These are phyloP conservation scores for Montipora capricornis DNA, from an alignment of 64 coral and sea anemone genomes.

Conservation along the genomic window DNA sequence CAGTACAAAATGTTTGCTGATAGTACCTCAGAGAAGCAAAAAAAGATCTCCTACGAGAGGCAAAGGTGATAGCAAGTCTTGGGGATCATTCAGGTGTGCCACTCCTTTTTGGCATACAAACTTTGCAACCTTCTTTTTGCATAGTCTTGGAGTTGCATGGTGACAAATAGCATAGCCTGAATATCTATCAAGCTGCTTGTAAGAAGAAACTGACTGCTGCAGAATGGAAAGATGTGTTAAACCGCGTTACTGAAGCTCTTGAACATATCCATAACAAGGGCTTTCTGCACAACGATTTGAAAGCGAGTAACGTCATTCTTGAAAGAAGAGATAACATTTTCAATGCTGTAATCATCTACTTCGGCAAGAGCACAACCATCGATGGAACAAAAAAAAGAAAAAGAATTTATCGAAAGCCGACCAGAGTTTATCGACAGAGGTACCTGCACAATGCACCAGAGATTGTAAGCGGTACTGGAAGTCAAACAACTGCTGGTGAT, in stretches of 20 bases:
- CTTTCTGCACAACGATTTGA: neutral
- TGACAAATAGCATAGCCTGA: neutral
- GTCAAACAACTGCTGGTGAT: too few species aligned
- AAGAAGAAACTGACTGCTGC: too few species aligned
- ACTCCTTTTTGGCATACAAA: neutral
- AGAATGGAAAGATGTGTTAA: neutral
- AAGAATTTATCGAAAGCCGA: neutral
- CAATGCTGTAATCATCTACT: too few species aligned
- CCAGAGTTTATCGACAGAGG: neutral
- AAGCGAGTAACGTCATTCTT: neutral
- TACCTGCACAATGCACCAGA: neutral
- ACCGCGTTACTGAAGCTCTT: neutral
- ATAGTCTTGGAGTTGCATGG: too few species aligned
- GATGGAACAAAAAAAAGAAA: neutral
- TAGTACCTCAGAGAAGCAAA: neutral
- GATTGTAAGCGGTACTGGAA: neutral
- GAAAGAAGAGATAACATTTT: neutral
- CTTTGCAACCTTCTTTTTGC: too few species aligned
- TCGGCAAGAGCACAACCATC: too few species aligned
- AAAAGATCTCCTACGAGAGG: neutral
- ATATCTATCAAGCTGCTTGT: too few species aligned
- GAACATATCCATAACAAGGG: too few species aligned
- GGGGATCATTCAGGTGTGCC: constrained; percentile 17
- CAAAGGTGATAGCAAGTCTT: neutral
- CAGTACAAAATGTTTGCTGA: too few species aligned